These are phyloP conservation scores for Cyprinodon brontotheroides DNA, from an alignment of 2,113 vertebrate genomes.

Conservation along the genomic window DNA sequence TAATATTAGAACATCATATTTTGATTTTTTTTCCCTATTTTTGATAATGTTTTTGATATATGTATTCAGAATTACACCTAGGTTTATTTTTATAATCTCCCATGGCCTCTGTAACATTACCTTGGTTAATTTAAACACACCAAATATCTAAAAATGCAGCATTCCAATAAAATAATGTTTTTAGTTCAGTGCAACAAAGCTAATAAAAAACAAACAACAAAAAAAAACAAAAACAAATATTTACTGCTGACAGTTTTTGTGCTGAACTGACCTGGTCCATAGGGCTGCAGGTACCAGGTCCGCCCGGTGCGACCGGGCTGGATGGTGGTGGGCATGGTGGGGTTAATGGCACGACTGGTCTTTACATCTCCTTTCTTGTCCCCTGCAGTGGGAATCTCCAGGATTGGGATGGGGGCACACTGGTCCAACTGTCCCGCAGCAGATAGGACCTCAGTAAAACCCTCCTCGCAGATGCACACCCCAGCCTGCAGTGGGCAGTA, in stretches of 20 bases:
- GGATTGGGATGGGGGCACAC: conserved; percentile 91
- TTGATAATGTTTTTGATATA: no score
- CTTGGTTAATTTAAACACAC: no score
- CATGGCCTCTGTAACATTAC: no score
- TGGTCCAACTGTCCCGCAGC: conserved; percentile 87
- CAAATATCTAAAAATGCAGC: no score
- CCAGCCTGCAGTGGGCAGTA: conserved; percentile 83
- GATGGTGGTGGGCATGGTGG: conserved; percentile 84
- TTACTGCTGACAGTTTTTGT: background rate
- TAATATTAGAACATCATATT: background rate
- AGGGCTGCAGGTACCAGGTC: conserved; percentile 97
- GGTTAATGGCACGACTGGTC: conserved; percentile 93
- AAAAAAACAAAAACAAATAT: background rate
- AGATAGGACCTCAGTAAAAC: conserved; percentile 93
- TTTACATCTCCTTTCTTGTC: conserved; percentile 93
- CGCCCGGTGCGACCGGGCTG: conserved; percentile 85
- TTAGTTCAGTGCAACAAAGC: background rate
- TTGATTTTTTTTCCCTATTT: background rate
- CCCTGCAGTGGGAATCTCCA: conserved; percentile 90
- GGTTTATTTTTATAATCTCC: no score
- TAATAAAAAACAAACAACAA: background rate
- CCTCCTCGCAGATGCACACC: conserved; percentile 90
- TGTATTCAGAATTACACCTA: background rate
- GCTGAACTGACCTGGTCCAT: conserved; percentile 88
- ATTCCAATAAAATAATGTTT: background rate